phyloP scores from a whole-genome alignment of 2,113 vertebrate species.

The Lampris megalopsis region DNA sequence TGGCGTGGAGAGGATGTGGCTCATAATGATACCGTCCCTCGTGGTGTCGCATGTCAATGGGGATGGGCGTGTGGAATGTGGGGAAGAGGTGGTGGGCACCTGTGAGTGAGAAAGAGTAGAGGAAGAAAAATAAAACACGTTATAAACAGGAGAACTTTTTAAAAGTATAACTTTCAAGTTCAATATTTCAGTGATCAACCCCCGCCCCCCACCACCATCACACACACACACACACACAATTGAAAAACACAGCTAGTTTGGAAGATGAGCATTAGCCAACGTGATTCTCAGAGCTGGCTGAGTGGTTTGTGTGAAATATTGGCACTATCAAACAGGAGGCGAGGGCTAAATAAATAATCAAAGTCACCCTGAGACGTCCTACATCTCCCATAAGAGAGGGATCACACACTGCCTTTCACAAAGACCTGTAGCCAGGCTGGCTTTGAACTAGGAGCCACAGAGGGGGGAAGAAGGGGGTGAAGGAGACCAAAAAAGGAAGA shows the following conservation, averaged over 20 bases:
- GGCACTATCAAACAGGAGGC: constrained; percentile 83
- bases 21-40: constrained; percentile 98
- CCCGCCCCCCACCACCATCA: neutral
- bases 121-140: constrained; percentile 1
- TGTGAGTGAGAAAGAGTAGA: constrained; percentile 64
- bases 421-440: constrained; percentile 87
- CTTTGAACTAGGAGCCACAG: constrained; percentile 85
- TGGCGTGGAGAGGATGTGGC: constrained; percentile 90
- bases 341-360: constrained; percentile 91
- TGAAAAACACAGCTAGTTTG: constrained; percentile 38
- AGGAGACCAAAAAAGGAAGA: neutral
- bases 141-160: constrained; percentile 55
- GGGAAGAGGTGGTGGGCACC: constrained; percentile 93
- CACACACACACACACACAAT: too few relatives aligned
- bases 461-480: constrained; percentile 52
- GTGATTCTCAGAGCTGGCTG: constrained; percentile 81
- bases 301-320: constrained; percentile 77
- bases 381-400: constrained; percentile 90
- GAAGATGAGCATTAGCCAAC: constrained; percentile 78
- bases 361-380: constrained; percentile 85
- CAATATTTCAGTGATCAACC: constrained; percentile 20
- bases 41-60: constrained; percentile 96
- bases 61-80: constrained; percentile 93
- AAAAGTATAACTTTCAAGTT: constrained; percentile 79
- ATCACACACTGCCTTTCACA: constrained; percentile 87